Evolutionary conservation across 2,113 vertebrate species (phyloP).

Genomic region (Theristicus caerulescens): DNA sequence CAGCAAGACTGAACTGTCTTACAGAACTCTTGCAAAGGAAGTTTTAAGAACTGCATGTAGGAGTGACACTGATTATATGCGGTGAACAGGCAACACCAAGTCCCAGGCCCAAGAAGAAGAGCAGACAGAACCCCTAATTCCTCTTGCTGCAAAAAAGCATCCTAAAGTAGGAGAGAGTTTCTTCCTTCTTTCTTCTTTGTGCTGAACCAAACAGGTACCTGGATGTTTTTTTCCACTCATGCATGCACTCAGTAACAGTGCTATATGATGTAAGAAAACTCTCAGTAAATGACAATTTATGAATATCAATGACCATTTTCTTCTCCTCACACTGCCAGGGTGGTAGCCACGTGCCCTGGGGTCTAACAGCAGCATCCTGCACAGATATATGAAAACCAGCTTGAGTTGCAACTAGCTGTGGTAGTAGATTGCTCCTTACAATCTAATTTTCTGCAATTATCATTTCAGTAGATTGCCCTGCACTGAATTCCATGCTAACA

Average conservation of each 20-base stretch:
- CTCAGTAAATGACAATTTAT: not conserved
- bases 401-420: not conserved
- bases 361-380: not conserved
- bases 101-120: not conserved
- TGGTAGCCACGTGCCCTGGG: not conserved
- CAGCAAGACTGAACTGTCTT: not conserved
- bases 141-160: not conserved
- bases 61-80: too few species aligned
- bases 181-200: not conserved
- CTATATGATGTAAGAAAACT: not conserved
- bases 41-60: not conserved
- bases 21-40: not conserved
- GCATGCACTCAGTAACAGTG: not conserved
- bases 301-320: not conserved
- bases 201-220: not conserved
- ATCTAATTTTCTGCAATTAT: not conserved
- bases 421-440: not conserved
- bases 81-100: rapidly evolving
- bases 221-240: not conserved
- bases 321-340: not conserved
- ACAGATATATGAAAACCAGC: rapidly evolving
- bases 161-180: not conserved
- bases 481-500: not conserved
- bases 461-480: not conserved
- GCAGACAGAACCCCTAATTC: not conserved